Evolutionary conservation across 2,113 vertebrate species (phyloP).

Genomic region (Hemiprocne comata): DNA sequence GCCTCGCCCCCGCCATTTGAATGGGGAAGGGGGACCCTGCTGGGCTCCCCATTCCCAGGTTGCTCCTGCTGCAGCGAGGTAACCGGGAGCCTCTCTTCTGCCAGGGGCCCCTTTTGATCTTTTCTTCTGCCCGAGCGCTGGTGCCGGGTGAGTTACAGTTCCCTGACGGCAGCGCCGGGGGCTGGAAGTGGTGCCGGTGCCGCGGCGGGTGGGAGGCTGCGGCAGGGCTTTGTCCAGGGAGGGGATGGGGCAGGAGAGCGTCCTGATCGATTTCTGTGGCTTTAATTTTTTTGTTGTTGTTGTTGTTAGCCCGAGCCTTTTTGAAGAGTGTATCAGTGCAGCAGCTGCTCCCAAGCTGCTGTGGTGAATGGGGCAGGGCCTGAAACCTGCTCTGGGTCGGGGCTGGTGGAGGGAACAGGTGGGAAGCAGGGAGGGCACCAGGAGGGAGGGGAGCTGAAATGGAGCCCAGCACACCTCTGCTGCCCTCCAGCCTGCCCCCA

Average conservation of each 20-base stretch:
- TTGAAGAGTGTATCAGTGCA: background rate
- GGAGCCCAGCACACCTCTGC: background rate
- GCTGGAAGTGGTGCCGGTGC: background rate
- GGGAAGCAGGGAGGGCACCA: constrained; percentile 47
- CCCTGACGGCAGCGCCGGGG: background rate
- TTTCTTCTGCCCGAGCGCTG: background rate
- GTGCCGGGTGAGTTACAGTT: background rate
- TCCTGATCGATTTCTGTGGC: background rate
- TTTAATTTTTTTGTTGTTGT: background rate
- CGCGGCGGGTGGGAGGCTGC: background rate
- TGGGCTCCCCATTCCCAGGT: accelerated
- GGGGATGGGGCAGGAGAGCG: background rate
- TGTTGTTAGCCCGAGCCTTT: background rate
- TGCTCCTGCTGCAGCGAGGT: accelerated
- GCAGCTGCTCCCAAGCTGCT: constrained; percentile 68
- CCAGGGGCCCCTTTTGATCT: background rate
- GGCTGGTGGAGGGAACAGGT: constrained; percentile 42
- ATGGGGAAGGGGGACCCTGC: background rate
- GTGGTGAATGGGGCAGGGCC: background rate
- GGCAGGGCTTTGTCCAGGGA: background rate
- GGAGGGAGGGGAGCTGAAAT: background rate
- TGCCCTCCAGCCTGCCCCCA: background rate
- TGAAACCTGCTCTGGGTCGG: background rate
- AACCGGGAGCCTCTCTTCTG: background rate
- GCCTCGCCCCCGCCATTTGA: accelerated